phyloP scores from a whole-genome alignment of 2,113 vertebrate species.

The Percina caprodes region DNA sequence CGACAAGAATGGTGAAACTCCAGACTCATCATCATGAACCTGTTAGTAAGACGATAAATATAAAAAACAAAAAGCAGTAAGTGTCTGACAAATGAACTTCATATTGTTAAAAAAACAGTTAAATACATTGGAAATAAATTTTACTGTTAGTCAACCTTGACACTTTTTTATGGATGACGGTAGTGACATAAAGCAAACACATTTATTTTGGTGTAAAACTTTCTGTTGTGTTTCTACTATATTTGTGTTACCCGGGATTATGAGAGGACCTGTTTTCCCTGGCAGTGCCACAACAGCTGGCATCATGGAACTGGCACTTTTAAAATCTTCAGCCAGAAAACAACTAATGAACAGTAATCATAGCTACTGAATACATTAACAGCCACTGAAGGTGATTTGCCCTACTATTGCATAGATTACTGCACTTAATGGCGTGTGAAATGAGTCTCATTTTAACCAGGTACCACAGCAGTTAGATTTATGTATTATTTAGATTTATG shows the following conservation, averaged over 20 bases:
- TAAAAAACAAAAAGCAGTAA: not conserved
- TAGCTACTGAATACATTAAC: conserved; percentile 28
- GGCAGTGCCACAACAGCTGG: conserved; percentile 42
- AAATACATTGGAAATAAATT: not conserved
- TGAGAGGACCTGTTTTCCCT: conserved; percentile 42
- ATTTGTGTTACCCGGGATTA: not conserved
- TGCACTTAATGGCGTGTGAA: conserved; percentile 41
- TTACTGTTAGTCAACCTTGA: not conserved
- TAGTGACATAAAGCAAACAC: not conserved
- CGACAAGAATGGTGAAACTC: conserved; percentile 96
- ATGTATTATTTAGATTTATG: conserved; percentile 4
- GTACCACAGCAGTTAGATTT: conserved; percentile 8
- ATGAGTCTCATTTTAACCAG: conserved; percentile 26
- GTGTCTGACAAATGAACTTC: not conserved
- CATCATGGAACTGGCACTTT: not conserved
- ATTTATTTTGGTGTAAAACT: not conserved
- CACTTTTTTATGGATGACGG: not conserved
- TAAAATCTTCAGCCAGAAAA: conserved; percentile 28
- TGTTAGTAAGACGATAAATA: conserved; percentile 57
- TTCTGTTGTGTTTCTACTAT: not conserved
- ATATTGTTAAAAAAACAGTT: not conserved
- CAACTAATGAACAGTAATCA: conserved; percentile 42
- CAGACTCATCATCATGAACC: conserved; percentile 96
- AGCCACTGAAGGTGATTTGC: conserved; percentile 22
- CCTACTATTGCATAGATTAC: conserved; percentile 14